Evolutionary conservation across 2,888 invertebrate species (phyloP), one percentile per base, ranked within the genome.

Genomic region (Mimachlamys varia): DNA sequence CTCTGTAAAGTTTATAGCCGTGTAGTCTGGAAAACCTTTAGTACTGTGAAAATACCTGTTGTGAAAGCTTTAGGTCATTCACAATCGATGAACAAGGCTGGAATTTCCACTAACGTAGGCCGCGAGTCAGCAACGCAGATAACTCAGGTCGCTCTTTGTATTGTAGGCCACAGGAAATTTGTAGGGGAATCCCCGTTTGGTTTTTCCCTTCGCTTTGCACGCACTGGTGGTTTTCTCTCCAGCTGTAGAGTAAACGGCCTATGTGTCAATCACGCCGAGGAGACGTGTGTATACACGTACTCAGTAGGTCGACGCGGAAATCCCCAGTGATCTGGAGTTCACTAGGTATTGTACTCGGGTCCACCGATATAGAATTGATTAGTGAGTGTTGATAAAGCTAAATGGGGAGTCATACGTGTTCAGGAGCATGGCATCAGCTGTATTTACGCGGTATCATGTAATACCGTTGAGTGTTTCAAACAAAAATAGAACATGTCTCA

Each of bases 181-280:
- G 0, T 7, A 62, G 88, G 91, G 91, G 91, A 89, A 89, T 91
- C 89, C 91, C 91, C 91, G 53, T 88, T 89, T 88, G 91, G 90
- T 89, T 91, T 91, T 91, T 88, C 91, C 91, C 89, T 87, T 58
- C 53, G 15, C n/a, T 88, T 89, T 76, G 76, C 76, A 76, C 76
- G 76, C 76, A 76, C 76, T 76, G 15, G 27, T 76, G 76, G 33
- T 38, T 33, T 88, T 50, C 88, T 7, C n/a, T 88, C 13, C 53
- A 50, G n/a, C 37, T 49, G 55, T 88, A 53, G 49, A 33, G 87
- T 38, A 37, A 89, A 55, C 38, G n/a, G 37, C 89, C 89, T 58
- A 22, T 27, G 55, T 87, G 58, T 76, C 44, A 44, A 58, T 76
- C 58, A 49, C n/a, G 27, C 58, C n/a, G 22, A 37, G 76, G 22